Base-by-base conservation (phyloP, 2,797 vertebrate species). In the Chaetodon trifasciatus region DNA sequence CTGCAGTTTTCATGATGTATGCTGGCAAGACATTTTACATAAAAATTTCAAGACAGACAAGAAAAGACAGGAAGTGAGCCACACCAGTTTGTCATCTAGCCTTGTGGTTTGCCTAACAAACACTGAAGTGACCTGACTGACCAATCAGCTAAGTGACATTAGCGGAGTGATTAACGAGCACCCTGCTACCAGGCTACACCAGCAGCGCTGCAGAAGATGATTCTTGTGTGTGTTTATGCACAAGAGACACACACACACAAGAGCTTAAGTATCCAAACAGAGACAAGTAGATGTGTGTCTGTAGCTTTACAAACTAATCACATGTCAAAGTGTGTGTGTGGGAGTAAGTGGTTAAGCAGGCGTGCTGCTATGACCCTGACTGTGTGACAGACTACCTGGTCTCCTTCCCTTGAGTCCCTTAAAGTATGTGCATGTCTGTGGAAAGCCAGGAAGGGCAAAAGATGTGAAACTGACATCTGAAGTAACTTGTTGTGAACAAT, bases 61-160 rank as follows among this genome's bases (percentile, higher is more conserved):
- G n/a, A 32, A 49, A 21, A 49, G n/a, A 24, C 64, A 58, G n/a
- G 52, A 13, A 17, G 21, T 80, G 71, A 81, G 74, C 88, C 70
- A 79, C 1, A 57, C 6, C 24, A 6, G 37, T 88, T 76, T 83
- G 56, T 91, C 88, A 93, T 71, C 13, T 71, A 10, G 87, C 87
- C 83, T 82, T 8, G 9, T 78, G 85, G 71, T 64, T 78, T 70
- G 46, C 53, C 65, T 21, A 47, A 66, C 47, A 77, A 89, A 68
- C 53, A 80, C 79, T 68, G 76, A 55, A 86, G 92, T 87, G 84
- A 93, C 91, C 88, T 78, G 65, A 91, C 83, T 69, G 74, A 80
- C 79, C 86, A 89, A 93, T 95, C 90, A 93, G 82, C 70, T 91
- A 73, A 79, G 60, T 95, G 92, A 93, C 88, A 94, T 96, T 93